These are phyloP conservation scores for Botia kubotai DNA, from an alignment of 2,797 vertebrate species.

Conservation along the genomic window DNA sequence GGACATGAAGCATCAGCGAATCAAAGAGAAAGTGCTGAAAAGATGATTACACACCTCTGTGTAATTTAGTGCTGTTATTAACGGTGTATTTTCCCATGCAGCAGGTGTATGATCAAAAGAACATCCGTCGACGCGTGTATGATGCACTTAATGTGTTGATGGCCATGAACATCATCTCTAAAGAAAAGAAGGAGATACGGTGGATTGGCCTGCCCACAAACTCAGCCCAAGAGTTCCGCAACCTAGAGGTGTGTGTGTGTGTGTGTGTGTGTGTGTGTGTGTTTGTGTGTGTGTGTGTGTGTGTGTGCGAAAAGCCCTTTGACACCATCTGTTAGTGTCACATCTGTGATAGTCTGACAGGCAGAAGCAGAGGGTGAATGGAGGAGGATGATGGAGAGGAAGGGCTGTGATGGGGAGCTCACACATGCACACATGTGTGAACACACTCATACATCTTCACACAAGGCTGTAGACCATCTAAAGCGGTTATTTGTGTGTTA, in stretches of 20 bases:
- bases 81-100: slow-evolving; percentile 56
- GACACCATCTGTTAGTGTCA: slow-evolving; percentile 49
- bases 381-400: slow-evolving; percentile 16
- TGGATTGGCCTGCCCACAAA: slow-evolving; percentile 89
- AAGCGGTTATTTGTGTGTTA: not conserved
- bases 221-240: slow-evolving; percentile 87
- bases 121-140: slow-evolving; percentile 88
- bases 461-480: not conserved
- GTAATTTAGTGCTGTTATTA: not conserved
- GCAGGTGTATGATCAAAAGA: slow-evolving; percentile 91
- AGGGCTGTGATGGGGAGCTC: not conserved
- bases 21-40: not conserved
- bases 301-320: slow-evolving; percentile 26
- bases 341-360: slow-evolving; percentile 18
- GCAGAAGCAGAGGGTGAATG: slow-evolving; percentile 6
- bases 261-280: not conserved
- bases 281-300: not conserved
- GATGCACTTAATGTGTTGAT: slow-evolving; percentile 89
- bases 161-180: slow-evolving; percentile 93
- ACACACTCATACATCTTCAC: not conserved
- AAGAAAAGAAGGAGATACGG: slow-evolving; percentile 89
- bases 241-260: slow-evolving; percentile 78
- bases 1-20: not conserved
- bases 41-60: not conserved
- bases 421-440: not conserved